Base-by-base conservation (phyloP, 2,797 vertebrate genomes). In the Chanos chanos region DNA sequence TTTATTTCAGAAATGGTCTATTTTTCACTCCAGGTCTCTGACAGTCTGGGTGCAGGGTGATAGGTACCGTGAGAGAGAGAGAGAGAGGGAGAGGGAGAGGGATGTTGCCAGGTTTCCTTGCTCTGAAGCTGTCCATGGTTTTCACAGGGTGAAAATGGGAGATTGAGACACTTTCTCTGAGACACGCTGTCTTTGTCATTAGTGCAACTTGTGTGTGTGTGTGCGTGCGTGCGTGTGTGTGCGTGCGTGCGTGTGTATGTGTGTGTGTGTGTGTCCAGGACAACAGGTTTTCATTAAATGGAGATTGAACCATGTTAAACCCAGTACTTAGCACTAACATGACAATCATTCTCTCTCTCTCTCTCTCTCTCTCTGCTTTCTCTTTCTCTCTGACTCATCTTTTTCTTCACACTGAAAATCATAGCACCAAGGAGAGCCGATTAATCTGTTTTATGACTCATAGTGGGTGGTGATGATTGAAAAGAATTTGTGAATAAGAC, bases 331-430 rank as follows among this genome's bases (percentile, higher is more conserved):
- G 63, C 30, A 62, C 49, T 49, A 50, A 50, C 45, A 30, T 56
- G 44, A 51, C 51, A 61, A 34, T 61, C 56, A 57, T 31, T 61
- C 34, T 18, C 28, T 37, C 22, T 63, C 15, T 28, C 27, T 56
- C 7, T 10, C 1, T 27, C 27, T 28, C 28, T 30, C 19, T 39
- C 19, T 15, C 16, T 56, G 33, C 36, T 37, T 1, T 37, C n/a
- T 62, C 39, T 34, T 24, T 31, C 10, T 39, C 37, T 48, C 43
- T 49, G 43, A 56, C 43, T 64, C 43, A 40, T 49, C 27, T 24
- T 24, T 34, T 50, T 24, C 28, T 28, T 57, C 53, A 57, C 62
- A 53, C 49, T 62, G 53, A 45, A 64, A 64, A 64, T 57, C 45
- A 50, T 36, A 64, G 48, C n/a, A n/a, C n/a, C n/a, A n/a, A n/a